Evolutionary conservation across 2,113 vertebrate genomes (phyloP), one percentile per base, ranked within the genome.

Genomic region (Microtus montanus): DNA sequence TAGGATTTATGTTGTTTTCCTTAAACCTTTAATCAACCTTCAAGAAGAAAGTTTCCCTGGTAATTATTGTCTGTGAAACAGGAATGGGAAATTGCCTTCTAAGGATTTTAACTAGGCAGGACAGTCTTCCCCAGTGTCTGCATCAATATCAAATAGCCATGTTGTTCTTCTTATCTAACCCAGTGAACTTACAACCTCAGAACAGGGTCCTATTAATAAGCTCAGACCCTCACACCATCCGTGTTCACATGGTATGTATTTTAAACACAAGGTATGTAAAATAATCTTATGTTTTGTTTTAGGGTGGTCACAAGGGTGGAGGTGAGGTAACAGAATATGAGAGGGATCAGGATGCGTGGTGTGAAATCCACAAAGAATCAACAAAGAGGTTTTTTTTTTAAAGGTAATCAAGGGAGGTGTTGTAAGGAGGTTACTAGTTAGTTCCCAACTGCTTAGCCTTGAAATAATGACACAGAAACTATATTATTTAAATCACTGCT

Each of bases 41-140:
- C 30, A 92, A 89, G 63, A 87, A 95, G 70, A 95, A 93, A 91
- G 70, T 80, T 87, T 93, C 49, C 87, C 44, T 35, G 78, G 58
- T 93, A 90, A 91, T 94, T 90, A 93, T 41, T 30, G n/a, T 87
- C 75, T 80, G 68, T 33, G 30, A 20, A 83, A 47, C 22, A 82
- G 5, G 38, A 84, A 93, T 86, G 5, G 58, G 35, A 87, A 95
- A 77, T 87, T 54, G 63, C 58, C 47, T 89, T 89, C 33, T 68
- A 41, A 82, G 90, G 47, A 68, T 28, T 44, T 95, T 14, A 86
- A 75, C 52, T 5, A 63, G 49, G 44, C 33, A 47, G 8, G 17
- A 35, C n/a, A 49, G 84, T 95, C 94, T 93, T 26, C 61, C n/a
- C 26, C 38, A 77, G 6, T 82, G 84, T 9, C 15, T n/a, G 11